Evolutionary conservation across 2,888 invertebrate species (phyloP).

Genomic region (Notodonta dromedarius): DNA sequence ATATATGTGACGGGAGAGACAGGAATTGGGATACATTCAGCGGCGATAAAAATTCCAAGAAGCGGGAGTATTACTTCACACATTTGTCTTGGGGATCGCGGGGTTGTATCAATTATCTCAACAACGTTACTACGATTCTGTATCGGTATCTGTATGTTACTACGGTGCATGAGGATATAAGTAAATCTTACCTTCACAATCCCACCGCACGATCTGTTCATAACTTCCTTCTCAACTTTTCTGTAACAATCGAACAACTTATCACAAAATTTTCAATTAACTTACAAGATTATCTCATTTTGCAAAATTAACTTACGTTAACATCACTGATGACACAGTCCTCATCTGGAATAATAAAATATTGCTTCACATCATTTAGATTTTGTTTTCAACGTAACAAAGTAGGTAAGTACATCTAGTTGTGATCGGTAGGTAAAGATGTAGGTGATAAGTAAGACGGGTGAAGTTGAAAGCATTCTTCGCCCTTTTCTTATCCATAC

Average conservation of each 20-base stretch:
- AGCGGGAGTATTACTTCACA: not conserved
- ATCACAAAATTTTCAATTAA: not conserved
- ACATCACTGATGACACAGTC: not conserved
- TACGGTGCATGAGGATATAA: no score
- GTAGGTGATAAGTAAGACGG: no score
- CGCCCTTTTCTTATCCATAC: no score
- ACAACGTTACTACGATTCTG: no score
- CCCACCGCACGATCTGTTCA: constrained; percentile 5
- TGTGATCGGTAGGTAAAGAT: no score
- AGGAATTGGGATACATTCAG: not conserved
- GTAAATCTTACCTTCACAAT: constrained; percentile 8
- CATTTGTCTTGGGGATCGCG: not conserved
- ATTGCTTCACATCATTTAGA: not conserved
- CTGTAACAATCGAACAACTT: constrained; percentile 13
- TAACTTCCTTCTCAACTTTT: constrained; percentile 6
- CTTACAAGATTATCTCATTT: not conserved
- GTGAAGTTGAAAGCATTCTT: no score
- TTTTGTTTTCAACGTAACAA: not conserved
- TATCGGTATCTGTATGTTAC: no score
- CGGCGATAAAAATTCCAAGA: not conserved
- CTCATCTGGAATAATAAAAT: not conserved
- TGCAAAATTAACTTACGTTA: not conserved
- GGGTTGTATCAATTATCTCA: no score
- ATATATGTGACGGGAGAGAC: not conserved
- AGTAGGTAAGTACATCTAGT: no score